These are phyloP conservation scores for Elaphurus davidianus DNA, from an alignment of 2,113 vertebrate species.

Conservation along the genomic window DNA sequence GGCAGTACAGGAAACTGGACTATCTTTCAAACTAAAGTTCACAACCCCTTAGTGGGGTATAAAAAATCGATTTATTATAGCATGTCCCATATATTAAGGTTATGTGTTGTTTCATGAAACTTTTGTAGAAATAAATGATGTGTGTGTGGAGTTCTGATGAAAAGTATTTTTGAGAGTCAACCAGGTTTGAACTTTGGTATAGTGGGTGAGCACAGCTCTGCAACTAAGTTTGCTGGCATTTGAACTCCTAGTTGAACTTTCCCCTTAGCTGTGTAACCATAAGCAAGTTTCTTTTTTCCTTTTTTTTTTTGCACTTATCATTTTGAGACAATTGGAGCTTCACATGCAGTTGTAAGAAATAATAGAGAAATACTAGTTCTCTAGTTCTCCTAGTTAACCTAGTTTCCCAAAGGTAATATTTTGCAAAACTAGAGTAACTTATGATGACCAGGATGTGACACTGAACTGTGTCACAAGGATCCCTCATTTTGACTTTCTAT, in stretches of 20 bases:
- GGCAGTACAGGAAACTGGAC: background rate
- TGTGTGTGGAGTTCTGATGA: background rate
- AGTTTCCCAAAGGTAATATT: background rate
- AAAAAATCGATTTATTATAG: background rate
- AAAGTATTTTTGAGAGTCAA: background rate
- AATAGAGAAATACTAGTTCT: background rate
- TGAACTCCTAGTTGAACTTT: background rate
- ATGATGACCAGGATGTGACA: background rate
- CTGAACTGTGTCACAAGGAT: background rate
- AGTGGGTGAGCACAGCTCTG: background rate
- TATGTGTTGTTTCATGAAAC: background rate
- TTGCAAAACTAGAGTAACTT: background rate
- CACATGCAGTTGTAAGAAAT: background rate
- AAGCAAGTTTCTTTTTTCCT: background rate
- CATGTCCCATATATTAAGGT: background rate
- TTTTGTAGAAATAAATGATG: background rate
- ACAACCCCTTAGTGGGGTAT: background rate
- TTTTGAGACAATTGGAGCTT: background rate
- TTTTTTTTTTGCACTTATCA: background rate
- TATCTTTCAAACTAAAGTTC: background rate
- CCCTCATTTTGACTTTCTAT: background rate
- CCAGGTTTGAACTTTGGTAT: background rate
- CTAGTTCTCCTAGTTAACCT: background rate
- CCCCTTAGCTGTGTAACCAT: background rate
- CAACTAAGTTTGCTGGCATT: background rate